Evolutionary conservation across 2,113 vertebrate species (phyloP), one percentile per base, ranked within the genome.

Genomic region (Prolemur simus): DNA sequence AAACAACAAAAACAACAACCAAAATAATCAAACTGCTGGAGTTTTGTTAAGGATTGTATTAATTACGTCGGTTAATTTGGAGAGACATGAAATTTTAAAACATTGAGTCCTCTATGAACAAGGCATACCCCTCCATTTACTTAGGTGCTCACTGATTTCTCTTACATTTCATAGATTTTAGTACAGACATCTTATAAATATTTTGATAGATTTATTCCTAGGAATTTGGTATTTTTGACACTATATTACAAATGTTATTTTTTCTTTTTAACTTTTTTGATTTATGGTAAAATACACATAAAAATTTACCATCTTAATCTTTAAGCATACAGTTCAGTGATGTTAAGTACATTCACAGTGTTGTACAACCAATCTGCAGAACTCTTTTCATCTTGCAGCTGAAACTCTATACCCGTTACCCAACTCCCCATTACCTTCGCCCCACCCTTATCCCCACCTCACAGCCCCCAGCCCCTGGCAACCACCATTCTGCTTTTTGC

Each of bases 111-210:
- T 84, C 32, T 49, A 71, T 9, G 60, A 77, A 89, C 52, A 73
- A 4, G 82, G 49, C 11, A 60, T 58, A 47, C 5, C 3, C 29
- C 32, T 68, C 64, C n/a, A 64, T 37, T 69, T 83, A 87, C 49
- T 91, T 74, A 80, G n/a, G 42, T 74, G n/a, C 49, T 82, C 37
- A 74, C 3, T 87, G 78, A 49, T 80, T 60, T 94, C 52, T 96
- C 69, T 74, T 29, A 68, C 52, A 69, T 73, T 84, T 45, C 71
- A 1, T 23, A 87, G 29, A 91, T 54, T 87, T 37, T 94, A 87
- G 18, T 20, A 71, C 12, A n/a, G 69, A 83, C 18, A 52, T 10
- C 58, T 52, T n/a, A 4, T 20, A 34, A 56, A 66, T 92, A 27
- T 64, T 85, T 64, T 47, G 54, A 34, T 10, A 95, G 73, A 78